phyloP scores from a whole-genome alignment of 2,113 vertebrate species.

The Platysteira castanea region DNA sequence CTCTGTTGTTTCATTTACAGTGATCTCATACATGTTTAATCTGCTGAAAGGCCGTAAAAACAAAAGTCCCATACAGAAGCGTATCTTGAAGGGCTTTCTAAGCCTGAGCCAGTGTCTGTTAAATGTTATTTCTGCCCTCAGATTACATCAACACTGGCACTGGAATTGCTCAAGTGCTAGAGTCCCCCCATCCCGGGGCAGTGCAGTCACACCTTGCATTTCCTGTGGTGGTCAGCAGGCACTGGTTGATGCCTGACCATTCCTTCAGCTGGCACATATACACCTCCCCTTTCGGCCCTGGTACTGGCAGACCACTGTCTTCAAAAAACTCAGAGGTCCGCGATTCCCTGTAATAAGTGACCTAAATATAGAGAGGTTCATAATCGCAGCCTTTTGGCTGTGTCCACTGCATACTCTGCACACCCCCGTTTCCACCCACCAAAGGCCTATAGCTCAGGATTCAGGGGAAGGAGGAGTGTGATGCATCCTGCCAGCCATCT shows the following conservation, averaged over 20 bases:
- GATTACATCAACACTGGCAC: not conserved
- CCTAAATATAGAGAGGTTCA: not conserved
- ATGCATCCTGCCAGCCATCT: not conserved
- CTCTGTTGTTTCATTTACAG: not conserved
- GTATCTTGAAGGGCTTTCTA: not conserved
- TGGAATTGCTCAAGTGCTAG: not conserved
- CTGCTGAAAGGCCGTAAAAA: not conserved
- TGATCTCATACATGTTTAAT: not conserved
- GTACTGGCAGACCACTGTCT: accelerated
- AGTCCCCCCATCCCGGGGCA: not conserved
- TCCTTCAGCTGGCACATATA: not conserved
- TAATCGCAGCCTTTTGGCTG: not conserved
- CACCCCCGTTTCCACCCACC: not conserved
- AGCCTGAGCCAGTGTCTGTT: not conserved
- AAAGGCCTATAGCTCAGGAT: not conserved
- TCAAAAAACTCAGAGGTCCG: not conserved
- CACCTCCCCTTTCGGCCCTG: not conserved
- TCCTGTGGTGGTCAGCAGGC: not conserved
- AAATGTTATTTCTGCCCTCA: not conserved
- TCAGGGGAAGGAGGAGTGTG: not conserved
- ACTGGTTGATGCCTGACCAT: not conserved
- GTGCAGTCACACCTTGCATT: not conserved
- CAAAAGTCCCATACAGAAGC: not conserved
- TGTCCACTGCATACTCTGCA: not conserved
- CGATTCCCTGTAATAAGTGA: not conserved